These are phyloP conservation scores for Agonum fuliginosum DNA, from an alignment of 2,888 invertebrate species.

Conservation along the genomic window DNA sequence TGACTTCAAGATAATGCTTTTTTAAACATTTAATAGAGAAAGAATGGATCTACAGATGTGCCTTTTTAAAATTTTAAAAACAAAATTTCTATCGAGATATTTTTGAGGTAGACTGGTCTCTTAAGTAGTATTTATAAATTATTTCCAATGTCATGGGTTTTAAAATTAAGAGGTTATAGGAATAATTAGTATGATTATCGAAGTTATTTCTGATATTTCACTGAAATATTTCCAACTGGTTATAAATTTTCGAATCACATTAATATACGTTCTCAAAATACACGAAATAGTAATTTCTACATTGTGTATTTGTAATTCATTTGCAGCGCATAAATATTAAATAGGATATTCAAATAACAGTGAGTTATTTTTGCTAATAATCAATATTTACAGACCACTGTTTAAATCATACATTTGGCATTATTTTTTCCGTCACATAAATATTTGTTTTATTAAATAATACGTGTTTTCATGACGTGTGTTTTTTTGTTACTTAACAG, in stretches of 20 bases:
- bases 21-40: no score
- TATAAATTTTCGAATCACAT: constrained; percentile 37
- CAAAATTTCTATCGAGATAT: no score
- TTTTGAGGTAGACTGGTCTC: no score
- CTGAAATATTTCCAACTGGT: constrained; percentile 8
- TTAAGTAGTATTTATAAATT: neutral
- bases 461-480: constrained; percentile 32
- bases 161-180: constrained; percentile 16
- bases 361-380: constrained; percentile 45
- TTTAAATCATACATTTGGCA: constrained; percentile 40
- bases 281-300: constrained; percentile 40
- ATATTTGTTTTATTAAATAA: constrained; percentile 44
- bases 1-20: no score
- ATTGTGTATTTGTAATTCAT: constrained; percentile 40
- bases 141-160: neutral
- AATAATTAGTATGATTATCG: constrained; percentile 37
- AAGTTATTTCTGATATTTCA: constrained; percentile 25
- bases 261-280: constrained; percentile 33
- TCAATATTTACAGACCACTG: constrained; percentile 37
- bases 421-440: constrained; percentile 37
- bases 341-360: constrained; percentile 39
- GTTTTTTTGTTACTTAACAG: constrained; percentile 15
- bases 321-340: constrained; percentile 37
- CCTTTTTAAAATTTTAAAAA: no score
- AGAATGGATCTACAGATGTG: no score